Percentiles rank a stretch among this genome's conserved stretches.
Evolutionary conservation across 2,888 invertebrate genomes (phyloP).

Genomic region (Panorpa germanica): DNA sequence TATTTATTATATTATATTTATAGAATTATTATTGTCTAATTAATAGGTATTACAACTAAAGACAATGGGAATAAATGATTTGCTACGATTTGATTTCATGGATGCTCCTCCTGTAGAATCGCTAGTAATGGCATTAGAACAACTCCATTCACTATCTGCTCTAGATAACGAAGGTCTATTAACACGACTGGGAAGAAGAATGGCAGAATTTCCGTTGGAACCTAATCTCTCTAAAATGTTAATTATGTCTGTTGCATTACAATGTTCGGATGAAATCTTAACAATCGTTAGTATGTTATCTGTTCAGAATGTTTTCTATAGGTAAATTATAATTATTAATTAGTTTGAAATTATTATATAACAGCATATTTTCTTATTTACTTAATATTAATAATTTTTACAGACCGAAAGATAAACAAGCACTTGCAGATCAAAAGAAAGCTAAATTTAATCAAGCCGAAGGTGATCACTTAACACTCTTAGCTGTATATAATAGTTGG

Average conservation of each 20-base stretch:
- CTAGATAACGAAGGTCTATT: constrained; percentile 86
- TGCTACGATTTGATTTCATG: constrained; percentile 99
- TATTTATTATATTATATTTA: constrained; percentile 6
- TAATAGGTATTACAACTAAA: constrained; percentile 73
- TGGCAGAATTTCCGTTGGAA: constrained; percentile 99
- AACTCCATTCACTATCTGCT: constrained; percentile 90
- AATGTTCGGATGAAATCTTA: constrained; percentile 94
- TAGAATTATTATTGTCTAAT: constrained; percentile 1
- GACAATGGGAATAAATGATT: constrained; percentile 98
- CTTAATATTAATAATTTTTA: too few species aligned
- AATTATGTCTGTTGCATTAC: constrained; percentile 95
- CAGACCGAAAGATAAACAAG: constrained; percentile 86
- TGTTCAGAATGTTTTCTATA: constrained; percentile 98
- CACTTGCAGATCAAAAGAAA: constrained; percentile 95
- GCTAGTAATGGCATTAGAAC: constrained; percentile 92
- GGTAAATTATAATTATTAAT: constrained; percentile 1
- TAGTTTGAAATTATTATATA: constrained; percentile 1
- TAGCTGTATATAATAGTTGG: constrained; percentile 99
- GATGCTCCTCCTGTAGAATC: constrained; percentile 98
- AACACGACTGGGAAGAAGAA: constrained; percentile 65
- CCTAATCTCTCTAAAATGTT: constrained; percentile 97
- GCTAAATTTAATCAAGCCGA: constrained; percentile 98
- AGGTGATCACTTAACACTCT: constrained; percentile 90
- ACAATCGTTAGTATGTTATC: constrained; percentile 98
- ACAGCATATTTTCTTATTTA: constrained; percentile 9